phyloP scores from a whole-genome alignment of 64 coral and sea anemone genomes.

The Montipora foliosa region DNA sequence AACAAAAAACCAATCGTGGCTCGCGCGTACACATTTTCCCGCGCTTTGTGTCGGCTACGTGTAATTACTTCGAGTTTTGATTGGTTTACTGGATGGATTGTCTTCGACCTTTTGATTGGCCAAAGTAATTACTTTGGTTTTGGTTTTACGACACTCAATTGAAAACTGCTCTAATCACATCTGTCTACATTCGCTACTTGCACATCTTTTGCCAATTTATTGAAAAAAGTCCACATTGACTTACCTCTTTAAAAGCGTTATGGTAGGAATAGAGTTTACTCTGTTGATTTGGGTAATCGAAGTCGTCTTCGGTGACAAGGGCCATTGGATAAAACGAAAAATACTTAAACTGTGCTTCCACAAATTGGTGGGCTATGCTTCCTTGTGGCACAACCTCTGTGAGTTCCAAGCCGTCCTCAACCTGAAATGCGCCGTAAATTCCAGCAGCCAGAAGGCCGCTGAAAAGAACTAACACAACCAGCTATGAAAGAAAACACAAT shows the following conservation, averaged over 20 bases:
- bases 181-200: too few relatives aligned
- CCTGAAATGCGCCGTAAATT: slow-evolving; percentile 81
- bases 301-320: slow-evolving; percentile 81
- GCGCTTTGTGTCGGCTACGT: too few relatives aligned
- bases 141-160: too few relatives aligned
- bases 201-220: too few relatives aligned
- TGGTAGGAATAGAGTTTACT: slow-evolving; percentile 77
- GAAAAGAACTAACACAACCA: slow-evolving; percentile 81
- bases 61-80: too few relatives aligned
- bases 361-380: slow-evolving; percentile 77
- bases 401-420: slow-evolving; percentile 87
- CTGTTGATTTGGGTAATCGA: slow-evolving; percentile 89
- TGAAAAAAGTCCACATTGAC: not conserved
- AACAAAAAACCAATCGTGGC: too few relatives aligned
- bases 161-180: not conserved
- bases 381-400: slow-evolving; percentile 86
- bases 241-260: slow-evolving; percentile 75
- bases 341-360: slow-evolving; percentile 84
- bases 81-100: too few relatives aligned
- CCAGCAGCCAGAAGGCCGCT: slow-evolving; percentile 72
- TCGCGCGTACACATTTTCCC: too few relatives aligned
- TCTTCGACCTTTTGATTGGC: too few relatives aligned
- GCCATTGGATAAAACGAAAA: slow-evolving; percentile 93
- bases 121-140: too few relatives aligned
- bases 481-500: slow-evolving; percentile 28